Conservation (phyloP, 1,140 invertebrate species). For the Helicoverpa armigera region DNA sequence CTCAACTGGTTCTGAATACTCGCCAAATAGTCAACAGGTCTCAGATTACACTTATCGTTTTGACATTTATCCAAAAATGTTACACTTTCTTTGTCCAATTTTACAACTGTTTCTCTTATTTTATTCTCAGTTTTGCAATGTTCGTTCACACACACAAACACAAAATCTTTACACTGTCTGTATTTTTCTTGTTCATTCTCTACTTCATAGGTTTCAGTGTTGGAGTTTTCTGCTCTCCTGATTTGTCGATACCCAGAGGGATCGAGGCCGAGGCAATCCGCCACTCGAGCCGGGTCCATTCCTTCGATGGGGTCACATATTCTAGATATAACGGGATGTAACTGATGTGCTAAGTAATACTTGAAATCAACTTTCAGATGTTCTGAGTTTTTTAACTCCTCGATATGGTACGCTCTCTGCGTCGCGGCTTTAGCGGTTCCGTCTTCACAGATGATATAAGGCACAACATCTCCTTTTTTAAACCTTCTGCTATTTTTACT, state of each 20-base stretch:
- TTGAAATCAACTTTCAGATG: slow-evolving; percentile 92
- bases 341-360: slow-evolving; percentile 95
- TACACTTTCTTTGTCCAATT: slow-evolving; percentile 80
- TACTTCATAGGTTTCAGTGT: slow-evolving; percentile 85
- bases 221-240: slow-evolving; percentile 86
- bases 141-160: slow-evolving; percentile 88
- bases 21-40: slow-evolving; percentile 89
- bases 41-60: slow-evolving; percentile 89
- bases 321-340: slow-evolving; percentile 97
- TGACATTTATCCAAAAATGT: slow-evolving; percentile 89
- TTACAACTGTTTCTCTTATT: slow-evolving; percentile 85
- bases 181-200: slow-evolving; percentile 91
- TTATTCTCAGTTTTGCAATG: slow-evolving; percentile 88
- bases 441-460: slow-evolving; percentile 98
- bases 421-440: slow-evolving; percentile 92
- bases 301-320: slow-evolving; percentile 98
- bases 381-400: slow-evolving; percentile 93
- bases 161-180: slow-evolving; percentile 91
- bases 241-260: slow-evolving; percentile 83
- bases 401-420: slow-evolving; percentile 98
- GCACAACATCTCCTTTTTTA: slow-evolving; percentile 97
- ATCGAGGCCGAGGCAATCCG: slow-evolving; percentile 94
- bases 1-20: slow-evolving; percentile 92
- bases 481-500: slow-evolving; percentile 92
- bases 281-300: slow-evolving; percentile 95